Conservation (phyloP, 2,797 vertebrate species). For the Brachyrhaphis roseni region DNA sequence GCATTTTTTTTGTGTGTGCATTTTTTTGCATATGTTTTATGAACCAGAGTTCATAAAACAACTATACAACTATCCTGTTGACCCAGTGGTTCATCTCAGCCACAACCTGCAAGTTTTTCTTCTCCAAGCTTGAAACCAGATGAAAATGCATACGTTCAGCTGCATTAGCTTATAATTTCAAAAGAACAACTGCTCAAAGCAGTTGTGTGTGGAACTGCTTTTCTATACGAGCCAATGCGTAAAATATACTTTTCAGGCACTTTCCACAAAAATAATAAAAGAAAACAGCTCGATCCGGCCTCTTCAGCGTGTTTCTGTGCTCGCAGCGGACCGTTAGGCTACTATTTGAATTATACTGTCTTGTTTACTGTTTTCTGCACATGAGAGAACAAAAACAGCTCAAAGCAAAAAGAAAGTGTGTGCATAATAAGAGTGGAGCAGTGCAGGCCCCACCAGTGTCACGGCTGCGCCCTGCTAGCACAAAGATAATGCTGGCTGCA, state of each 20-base stretch:
- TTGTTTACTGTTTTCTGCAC: constrained; percentile 70
- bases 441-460: constrained; percentile 46
- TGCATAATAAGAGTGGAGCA: constrained; percentile 59
- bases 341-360: constrained; percentile 60
- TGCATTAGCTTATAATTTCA: constrained; percentile 37
- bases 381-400: constrained; percentile 71
- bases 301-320: constrained; percentile 55
- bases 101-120: neutral
- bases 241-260: constrained; percentile 34
- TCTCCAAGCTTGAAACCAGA: constrained; percentile 13
- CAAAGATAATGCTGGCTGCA: constrained; percentile 52
- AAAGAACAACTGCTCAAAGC: constrained; percentile 60
- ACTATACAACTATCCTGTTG: constrained; percentile 40
- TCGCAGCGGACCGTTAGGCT: constrained; percentile 52
- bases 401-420: constrained; percentile 58
- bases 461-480: constrained; percentile 63
- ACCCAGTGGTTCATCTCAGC: constrained; percentile 42
- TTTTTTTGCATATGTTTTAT: too few relatives aligned
- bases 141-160: constrained; percentile 7
- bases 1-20: too few relatives aligned
- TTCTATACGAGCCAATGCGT: constrained; percentile 35
- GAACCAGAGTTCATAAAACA: too few relatives aligned
- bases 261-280: constrained; percentile 20
- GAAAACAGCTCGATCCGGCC: constrained; percentile 36
- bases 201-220: constrained; percentile 9